Conservation (phyloP, 1,140 invertebrate genomes). For the Platyscapa corneri region DNA sequence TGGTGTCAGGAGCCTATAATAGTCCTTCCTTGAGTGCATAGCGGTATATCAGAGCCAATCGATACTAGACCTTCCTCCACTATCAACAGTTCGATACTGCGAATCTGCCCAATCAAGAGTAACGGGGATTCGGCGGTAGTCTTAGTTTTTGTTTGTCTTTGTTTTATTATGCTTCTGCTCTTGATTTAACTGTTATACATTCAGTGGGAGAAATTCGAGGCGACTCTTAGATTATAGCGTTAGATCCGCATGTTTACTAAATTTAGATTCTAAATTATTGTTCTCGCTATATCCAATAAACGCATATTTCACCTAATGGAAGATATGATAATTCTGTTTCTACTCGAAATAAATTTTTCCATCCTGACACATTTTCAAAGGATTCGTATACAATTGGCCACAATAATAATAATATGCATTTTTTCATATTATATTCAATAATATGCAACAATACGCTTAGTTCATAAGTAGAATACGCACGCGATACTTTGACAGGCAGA, state of each 20-base stretch:
- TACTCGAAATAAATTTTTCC: too few species aligned
- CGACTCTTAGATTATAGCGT: background rate
- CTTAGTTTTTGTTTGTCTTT: constrained; percentile 6
- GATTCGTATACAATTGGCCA: too few species aligned
- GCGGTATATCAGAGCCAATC: constrained; percentile 15
- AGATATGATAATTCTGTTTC: too few species aligned
- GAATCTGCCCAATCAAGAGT: constrained; percentile 34
- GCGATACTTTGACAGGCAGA: too few species aligned
- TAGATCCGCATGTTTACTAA: background rate
- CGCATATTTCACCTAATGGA: too few species aligned
- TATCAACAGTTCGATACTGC: constrained; percentile 28
- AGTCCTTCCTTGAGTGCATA: background rate
- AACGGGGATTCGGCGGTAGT: constrained; percentile 26
- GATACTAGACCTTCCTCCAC: constrained; percentile 6
- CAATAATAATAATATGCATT: too few species aligned
- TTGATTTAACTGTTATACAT: background rate
- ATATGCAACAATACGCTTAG: too few species aligned
- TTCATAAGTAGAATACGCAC: too few species aligned
- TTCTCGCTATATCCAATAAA: background rate
- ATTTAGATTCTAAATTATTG: background rate
- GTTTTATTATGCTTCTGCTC: background rate
- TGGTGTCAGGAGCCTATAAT: background rate
- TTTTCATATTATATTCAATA: too few species aligned
- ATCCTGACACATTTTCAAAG: too few species aligned
- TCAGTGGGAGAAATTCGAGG: background rate